Evolutionary conservation across 2,797 vertebrate genomes (phyloP).

Genomic region (Siniperca obscura): DNA sequence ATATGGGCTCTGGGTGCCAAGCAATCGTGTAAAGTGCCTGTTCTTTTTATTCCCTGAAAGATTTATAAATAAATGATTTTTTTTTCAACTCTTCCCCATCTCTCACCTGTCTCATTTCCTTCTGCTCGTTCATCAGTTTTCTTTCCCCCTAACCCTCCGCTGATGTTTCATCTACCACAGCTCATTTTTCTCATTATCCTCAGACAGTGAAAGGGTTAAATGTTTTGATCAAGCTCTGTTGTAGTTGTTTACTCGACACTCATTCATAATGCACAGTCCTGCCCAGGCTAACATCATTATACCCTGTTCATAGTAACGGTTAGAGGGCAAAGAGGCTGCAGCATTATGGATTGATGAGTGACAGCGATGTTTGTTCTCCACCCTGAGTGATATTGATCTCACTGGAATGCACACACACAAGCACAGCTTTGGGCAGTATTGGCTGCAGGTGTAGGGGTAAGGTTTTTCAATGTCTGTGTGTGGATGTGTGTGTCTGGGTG

Average conservation of each 20-base stretch:
- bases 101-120: conserved; percentile 76
- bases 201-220: conserved; percentile 47
- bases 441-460: conserved; percentile 34
- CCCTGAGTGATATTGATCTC: conserved; percentile 77
- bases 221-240: conserved; percentile 53
- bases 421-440: conserved; percentile 11
- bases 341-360: conserved; percentile 77
- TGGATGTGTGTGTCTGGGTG: conserved; percentile 27
- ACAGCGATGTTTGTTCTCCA: conserved; percentile 70
- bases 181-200: conserved; percentile 45
- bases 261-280: conserved; percentile 64
- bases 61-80: conserved; percentile 74
- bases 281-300: conserved; percentile 62
- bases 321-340: conserved; percentile 68
- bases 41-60: conserved; percentile 51
- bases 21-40: conserved; percentile 70
- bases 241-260: conserved; percentile 52
- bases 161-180: conserved; percentile 29
- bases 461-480: conserved; percentile 8
- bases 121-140: conserved; percentile 42
- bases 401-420: conserved; percentile 38
- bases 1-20: conserved; percentile 42
- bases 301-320: conserved; percentile 50
- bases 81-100: conserved; percentile 58
- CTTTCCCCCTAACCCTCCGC: conserved; percentile 10